Evolutionary conservation across 1,140 invertebrate genomes (phyloP), one percentile per base, ranked within the genome.

Genomic region (Yoshiicerus persimilis): DNA sequence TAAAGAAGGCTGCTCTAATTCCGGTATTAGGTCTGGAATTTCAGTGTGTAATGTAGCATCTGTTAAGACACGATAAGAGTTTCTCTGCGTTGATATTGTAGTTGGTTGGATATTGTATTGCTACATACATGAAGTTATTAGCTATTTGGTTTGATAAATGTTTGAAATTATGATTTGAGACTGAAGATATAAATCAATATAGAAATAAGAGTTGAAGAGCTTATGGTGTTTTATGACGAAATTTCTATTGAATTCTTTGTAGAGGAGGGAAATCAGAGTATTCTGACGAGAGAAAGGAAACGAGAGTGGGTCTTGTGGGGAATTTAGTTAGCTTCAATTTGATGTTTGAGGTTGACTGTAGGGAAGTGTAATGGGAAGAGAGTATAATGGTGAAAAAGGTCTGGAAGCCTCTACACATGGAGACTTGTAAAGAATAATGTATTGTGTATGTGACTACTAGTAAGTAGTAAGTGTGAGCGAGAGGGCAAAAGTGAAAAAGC

Each of bases 291-390:
- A 66, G 62, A 66, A 11, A 70, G 66, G 30, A 30, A 70, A 30
- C 4, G 27, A 70, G 75, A 80, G 75, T 80, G 75, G 75, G 34
- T 80, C 75, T 36, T 16, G 30, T 36, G 20, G 75, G 32, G 75
- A 80, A 80, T 80, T 32, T 80, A 80, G 75, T 80, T 80, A 38
- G 75, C 75, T 80, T 23, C 75, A 80, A 80, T 80, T 80, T 80
- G 20, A 80, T 34, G 34, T 80, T 36, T 80, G 75, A 80, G 75
- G 75, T 38, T 80, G 75, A 80, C 75, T 80, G 34, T 70, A 70
- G 66, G 66, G 13, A 30, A 70, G 25, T 30, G 66, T 70, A 70
- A 70, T 70, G 66, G 66, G 10, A 32, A 32, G 8, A 30, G 16
- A 56, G 66, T 30, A 30, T 70, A 30, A 30, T 30, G 25, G 66